phyloP scores from a whole-genome alignment of 2,797 vertebrate species.

The Myiotriccus ornatus region DNA sequence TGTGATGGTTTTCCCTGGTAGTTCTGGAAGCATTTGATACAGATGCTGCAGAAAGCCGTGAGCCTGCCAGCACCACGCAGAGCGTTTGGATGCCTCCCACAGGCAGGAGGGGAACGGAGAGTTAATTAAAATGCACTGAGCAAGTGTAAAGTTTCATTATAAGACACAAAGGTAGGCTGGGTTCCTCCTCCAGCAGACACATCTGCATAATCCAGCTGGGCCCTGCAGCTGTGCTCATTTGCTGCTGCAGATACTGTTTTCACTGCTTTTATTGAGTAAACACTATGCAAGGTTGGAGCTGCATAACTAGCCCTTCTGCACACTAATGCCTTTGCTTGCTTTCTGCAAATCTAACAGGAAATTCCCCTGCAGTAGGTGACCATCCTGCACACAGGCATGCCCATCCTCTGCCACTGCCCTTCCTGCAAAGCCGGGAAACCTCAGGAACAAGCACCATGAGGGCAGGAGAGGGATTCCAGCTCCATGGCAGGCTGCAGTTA shows the following conservation, averaged over 20 bases:
- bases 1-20: background rate
- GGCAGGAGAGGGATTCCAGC: background rate
- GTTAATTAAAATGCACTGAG: constrained; percentile 39
- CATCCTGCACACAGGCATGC: background rate
- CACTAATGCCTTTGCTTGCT: background rate
- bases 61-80: background rate
- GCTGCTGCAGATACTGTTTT: background rate
- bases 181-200: background rate
- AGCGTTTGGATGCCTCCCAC: constrained; percentile 21
- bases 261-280: constrained; percentile 2
- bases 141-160: constrained; percentile 16
- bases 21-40: background rate
- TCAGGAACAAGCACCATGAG: accelerated
- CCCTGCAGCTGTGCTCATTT: constrained; percentile 6
- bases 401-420: background rate
- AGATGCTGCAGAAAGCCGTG: background rate
- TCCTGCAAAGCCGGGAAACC: background rate
- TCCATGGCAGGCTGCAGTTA: background rate
- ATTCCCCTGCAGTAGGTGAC: background rate
- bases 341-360: background rate
- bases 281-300: background rate
- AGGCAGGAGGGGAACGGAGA: constrained; percentile 19
- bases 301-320: background rate
- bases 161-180: constrained; percentile 3
- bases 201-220: constrained; percentile 16